Evolutionary conservation across 2,113 vertebrate species (phyloP).

Genomic region (Cyphomyrus plagiostoma): DNA sequence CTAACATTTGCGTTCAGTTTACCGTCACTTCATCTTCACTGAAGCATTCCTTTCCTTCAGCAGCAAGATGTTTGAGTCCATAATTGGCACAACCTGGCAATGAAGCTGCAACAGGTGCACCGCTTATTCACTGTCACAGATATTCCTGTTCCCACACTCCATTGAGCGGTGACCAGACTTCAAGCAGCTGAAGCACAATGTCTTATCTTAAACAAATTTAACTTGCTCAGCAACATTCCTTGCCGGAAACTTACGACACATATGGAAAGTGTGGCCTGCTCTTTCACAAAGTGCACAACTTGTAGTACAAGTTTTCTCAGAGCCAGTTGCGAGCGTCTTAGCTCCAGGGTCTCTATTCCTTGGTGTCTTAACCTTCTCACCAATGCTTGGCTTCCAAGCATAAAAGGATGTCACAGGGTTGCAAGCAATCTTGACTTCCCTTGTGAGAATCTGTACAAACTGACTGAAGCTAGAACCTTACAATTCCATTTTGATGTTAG

Average conservation of each 20-base stretch:
- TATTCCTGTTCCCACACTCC: not conserved
- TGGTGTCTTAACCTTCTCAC: conserved; percentile 8
- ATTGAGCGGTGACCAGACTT: conserved; percentile 17
- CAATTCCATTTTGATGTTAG: conserved; percentile 29
- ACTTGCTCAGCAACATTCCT: not conserved
- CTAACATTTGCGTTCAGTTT: not conserved
- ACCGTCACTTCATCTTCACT: too few species aligned
- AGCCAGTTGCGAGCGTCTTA: conserved; percentile 16
- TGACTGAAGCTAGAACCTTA: conserved; percentile 32
- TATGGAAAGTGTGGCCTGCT: conserved; percentile 14
- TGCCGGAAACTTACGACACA: conserved; percentile 15
- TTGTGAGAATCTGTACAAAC: conserved; percentile 30
- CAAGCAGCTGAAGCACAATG: conserved; percentile 5
- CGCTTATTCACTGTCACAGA: not conserved
- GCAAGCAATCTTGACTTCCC: not conserved
- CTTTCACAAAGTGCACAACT: conserved; percentile 23
- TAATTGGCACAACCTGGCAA: too few species aligned
- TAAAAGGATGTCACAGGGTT: conserved; percentile 25
- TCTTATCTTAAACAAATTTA: conserved; percentile 28
- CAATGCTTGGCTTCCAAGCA: conserved; percentile 22
- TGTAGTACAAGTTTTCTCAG: not conserved
- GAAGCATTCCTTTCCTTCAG: too few species aligned
- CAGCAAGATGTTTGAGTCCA: too few species aligned
- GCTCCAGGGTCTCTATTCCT: conserved; percentile 7
- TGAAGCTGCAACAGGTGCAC: too few species aligned